A percentile compares a stretch with the other conserved stretches of the same genome.
Evolutionary conservation across 2,888 invertebrate genomes (phyloP).

Genomic region (Amblyjoppa proteus): DNA sequence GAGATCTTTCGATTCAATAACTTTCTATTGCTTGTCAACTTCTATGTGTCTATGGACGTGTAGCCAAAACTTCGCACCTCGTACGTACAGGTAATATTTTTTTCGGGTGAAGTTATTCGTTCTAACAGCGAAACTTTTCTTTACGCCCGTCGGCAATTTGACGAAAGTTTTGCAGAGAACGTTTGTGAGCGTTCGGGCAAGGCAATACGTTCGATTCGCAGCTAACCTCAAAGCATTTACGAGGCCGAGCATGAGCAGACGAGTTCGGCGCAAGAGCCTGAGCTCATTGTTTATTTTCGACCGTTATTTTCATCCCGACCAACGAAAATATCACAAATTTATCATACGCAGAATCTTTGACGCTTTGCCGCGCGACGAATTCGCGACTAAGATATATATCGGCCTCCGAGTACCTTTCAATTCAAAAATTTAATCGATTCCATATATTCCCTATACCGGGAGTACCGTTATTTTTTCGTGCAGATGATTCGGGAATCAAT

Average conservation of each 20-base stretch:
- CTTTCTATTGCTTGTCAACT: not conserved
- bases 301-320: conserved; percentile 4
- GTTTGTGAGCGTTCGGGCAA: not conserved
- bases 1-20: conserved; percentile 34
- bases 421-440: not conserved
- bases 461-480: conserved; percentile 3
- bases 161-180: not conserved
- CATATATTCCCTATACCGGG: not conserved
- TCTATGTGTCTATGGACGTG: not conserved
- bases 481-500: not conserved
- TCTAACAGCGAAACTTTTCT: not conserved
- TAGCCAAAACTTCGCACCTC: conserved; percentile 10
- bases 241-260: conserved; percentile 61
- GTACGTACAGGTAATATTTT: conserved; percentile 8
- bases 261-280: conserved; percentile 54
- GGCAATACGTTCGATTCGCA: conserved; percentile 24
- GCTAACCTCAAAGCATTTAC: conserved; percentile 61
- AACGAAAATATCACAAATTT: not conserved
- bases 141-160: not conserved
- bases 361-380: not conserved
- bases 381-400: not conserved
- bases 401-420: not conserved
- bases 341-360: not conserved
- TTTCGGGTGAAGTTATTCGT: not conserved
- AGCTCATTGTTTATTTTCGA: conserved; percentile 67